Evolutionary conservation across 1,140 invertebrate genomes (phyloP), one percentile per base, ranked within the genome.

Genomic region (Batillaria attramentaria): DNA sequence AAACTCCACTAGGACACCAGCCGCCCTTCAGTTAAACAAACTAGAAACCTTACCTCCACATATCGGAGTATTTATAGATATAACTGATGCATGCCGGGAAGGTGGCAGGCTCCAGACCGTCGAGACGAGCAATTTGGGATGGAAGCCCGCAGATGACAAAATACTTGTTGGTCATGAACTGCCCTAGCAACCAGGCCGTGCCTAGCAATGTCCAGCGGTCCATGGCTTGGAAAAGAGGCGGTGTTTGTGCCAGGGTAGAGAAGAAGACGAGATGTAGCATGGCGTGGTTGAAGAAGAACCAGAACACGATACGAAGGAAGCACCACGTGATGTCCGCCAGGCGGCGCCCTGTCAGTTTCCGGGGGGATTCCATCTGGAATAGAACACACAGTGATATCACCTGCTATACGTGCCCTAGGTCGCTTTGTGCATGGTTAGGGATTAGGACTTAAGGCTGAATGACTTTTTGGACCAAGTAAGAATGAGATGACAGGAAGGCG

Each of bases 31-130:
- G 6, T 60, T 60, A 31, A 10, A 0, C 3, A n/a, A 8, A 62
- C 13, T 20, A 3, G 1, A 10, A 62, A 62, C n/a, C 10, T 41
- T 41, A 3, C 35, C 91, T 95, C 97, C 97, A 99, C 95, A 99
- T 97, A 87, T 97, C 95, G 2, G 97, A 97, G 91, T 98, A 98
- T n/a, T 95, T 93, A 92, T 97, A 95, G 81, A 98, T 94, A 82
- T 96, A 92, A 33, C 94, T 95, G 78, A 98, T 95, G 89, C 97
- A 99, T 87, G 95, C 95, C 20, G 97, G 97, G 66, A 94, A 93
- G 16, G 93, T 91, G 0, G 96, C 96, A 28, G 95, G 93, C 33
- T 93, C 88, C 54, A 97, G 93, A 57, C 94, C 93, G 87, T 98
- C 97, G 70, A 95, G 92, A 84, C 92, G 91, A 0, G 96, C 94